Evolutionary conservation across 2,888 invertebrate species (phyloP).

Genomic region (Polymixis lichenea): DNA sequence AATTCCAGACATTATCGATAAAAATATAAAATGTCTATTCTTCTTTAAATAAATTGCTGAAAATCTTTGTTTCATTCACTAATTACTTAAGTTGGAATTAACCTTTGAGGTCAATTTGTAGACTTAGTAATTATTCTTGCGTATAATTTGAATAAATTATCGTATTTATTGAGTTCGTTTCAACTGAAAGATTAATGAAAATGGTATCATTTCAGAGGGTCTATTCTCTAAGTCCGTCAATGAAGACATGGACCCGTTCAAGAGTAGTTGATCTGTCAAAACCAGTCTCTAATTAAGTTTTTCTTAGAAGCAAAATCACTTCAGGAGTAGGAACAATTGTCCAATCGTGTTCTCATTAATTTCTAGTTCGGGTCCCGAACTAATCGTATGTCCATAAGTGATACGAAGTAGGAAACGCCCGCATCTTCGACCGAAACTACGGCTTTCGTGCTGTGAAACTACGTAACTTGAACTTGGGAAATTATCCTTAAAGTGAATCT

Average conservation of each 20-base stretch:
- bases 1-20: constrained; percentile 9
- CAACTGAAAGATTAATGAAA: not conserved
- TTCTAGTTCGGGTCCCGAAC: too few relatives aligned
- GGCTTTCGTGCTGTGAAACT: not conserved
- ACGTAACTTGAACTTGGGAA: not conserved
- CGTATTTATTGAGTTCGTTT: not conserved
- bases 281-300: too few relatives aligned
- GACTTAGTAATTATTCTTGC: not conserved
- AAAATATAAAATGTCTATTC: constrained; percentile 19
- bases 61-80: constrained; percentile 15
- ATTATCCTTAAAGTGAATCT: too few relatives aligned
- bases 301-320: too few relatives aligned
- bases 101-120: constrained; percentile 11
- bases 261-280: too few relatives aligned
- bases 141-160: constrained; percentile 8
- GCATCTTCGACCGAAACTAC: too few relatives aligned
- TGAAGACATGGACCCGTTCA: too few relatives aligned
- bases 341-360: too few relatives aligned
- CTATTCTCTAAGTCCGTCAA: too few relatives aligned
- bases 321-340: too few relatives aligned
- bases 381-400: too few relatives aligned
- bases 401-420: too few relatives aligned
- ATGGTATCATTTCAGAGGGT: not conserved
- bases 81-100: constrained; percentile 15
- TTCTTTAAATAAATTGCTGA: constrained; percentile 14